phyloP scores from a whole-genome alignment of 2,888 invertebrate species.

The Camponotus fellah region DNA sequence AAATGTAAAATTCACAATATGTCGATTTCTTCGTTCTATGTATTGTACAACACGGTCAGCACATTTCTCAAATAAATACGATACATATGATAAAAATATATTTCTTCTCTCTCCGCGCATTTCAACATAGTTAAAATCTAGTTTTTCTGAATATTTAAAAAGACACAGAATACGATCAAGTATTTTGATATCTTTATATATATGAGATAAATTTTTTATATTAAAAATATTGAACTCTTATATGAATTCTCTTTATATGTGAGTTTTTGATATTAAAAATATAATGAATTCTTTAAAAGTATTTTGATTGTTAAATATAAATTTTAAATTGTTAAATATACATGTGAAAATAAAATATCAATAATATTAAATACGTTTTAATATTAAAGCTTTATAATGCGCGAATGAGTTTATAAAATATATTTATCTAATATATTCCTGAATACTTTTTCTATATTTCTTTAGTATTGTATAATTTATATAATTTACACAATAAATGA shows the following conservation, averaged over 20 bases:
- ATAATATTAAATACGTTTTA: not conserved
- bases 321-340: not conserved
- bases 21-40: not conserved
- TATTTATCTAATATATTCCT: not conserved
- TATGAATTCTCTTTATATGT: too few relatives aligned
- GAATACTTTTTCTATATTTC: not conserved
- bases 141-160: conserved; percentile 3
- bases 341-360: not conserved
- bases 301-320: too few relatives aligned
- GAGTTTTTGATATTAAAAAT: too few relatives aligned
- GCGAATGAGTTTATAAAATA: not conserved
- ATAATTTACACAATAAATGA: not conserved
- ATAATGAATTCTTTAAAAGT: too few relatives aligned
- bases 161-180: not conserved
- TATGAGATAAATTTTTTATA: not conserved
- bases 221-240: not conserved
- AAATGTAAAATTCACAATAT: conserved; percentile 8
- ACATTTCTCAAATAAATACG: conserved; percentile 8
- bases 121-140: not conserved
- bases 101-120: not conserved
- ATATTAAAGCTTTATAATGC: not conserved
- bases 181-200: not conserved
- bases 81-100: not conserved
- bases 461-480: not conserved
- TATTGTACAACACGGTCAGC: not conserved